phyloP scores from a whole-genome alignment of 2,888 invertebrate genomes.

The Eristalis arbustorum region DNA sequence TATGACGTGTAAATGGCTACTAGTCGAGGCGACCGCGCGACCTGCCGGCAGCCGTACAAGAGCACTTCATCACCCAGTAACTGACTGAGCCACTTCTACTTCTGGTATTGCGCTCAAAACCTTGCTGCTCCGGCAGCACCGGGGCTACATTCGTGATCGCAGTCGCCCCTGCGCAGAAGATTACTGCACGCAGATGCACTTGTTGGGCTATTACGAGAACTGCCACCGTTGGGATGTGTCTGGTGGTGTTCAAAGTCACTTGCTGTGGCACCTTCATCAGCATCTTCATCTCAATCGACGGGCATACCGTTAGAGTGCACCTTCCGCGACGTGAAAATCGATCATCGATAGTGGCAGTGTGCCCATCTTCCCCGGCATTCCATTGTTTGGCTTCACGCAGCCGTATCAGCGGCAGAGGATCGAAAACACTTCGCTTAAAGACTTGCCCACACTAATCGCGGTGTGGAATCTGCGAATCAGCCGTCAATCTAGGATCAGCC shows the following conservation, averaged over 20 bases:
- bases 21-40: background rate
- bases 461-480: slow-evolving; percentile 35
- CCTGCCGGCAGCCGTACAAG: background rate
- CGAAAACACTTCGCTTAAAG: slow-evolving; percentile 32
- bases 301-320: slow-evolving; percentile 35
- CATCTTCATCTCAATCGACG: slow-evolving; percentile 24
- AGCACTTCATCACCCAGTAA: slow-evolving; percentile 64
- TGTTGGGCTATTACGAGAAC: slow-evolving; percentile 47
- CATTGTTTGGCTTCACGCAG: slow-evolving; percentile 56
- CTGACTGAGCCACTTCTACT: slow-evolving; percentile 66
- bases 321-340: slow-evolving; percentile 25
- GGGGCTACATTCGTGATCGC: background rate
- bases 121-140: background rate
- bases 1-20: slow-evolving; percentile 51
- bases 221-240: slow-evolving; percentile 30
- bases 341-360: slow-evolving; percentile 37
- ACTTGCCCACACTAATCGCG: slow-evolving; percentile 27
- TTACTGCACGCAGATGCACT: slow-evolving; percentile 57
- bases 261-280: background rate
- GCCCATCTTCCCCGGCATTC: slow-evolving; percentile 21
- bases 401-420: slow-evolving; percentile 26
- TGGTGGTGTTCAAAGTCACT: background rate
- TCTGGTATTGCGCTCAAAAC: slow-evolving; percentile 51
- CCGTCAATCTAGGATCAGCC: slow-evolving; percentile 57
- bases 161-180: background rate